Evolutionary conservation across 1,140 invertebrate genomes (phyloP).

Genomic region (Tigriopus japonicus): DNA sequence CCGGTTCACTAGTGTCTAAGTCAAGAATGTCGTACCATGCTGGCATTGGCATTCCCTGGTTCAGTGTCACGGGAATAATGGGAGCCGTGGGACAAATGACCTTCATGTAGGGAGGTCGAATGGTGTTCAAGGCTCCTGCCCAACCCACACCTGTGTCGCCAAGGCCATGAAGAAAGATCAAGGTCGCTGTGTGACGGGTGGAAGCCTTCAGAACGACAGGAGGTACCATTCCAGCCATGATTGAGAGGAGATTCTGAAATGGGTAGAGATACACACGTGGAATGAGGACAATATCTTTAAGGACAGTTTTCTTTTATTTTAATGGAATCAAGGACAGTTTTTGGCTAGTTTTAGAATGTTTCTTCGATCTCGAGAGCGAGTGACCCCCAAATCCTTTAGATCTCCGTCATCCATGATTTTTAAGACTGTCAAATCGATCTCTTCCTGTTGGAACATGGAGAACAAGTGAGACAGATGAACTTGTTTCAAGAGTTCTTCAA

Average conservation of each 20-base stretch:
- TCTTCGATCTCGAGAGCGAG: background rate
- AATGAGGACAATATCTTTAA: background rate
- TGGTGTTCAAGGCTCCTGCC: conserved; percentile 12
- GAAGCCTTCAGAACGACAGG: conserved; percentile 4
- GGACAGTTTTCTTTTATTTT: background rate
- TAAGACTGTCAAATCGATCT: background rate
- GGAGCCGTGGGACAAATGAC: conserved; percentile 12
- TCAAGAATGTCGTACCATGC: conserved; percentile 12
- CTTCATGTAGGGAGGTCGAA: conserved; percentile 9
- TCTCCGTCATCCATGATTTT: background rate
- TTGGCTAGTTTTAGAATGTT: background rate
- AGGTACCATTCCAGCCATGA: background rate
- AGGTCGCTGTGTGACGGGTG: conserved; percentile 3
- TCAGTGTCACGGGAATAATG: conserved; percentile 3
- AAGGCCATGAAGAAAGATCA: conserved; percentile 14
- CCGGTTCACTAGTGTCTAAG: background rate
- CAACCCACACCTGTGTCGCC: conserved; percentile 13
- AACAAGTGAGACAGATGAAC: background rate
- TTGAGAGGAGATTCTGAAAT: background rate
- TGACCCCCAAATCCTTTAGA: background rate
- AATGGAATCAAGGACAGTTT: background rate
- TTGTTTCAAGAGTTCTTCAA: background rate
- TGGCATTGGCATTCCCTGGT: conserved; percentile 8
- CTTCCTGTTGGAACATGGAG: background rate
- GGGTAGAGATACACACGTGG: background rate